These are phyloP conservation scores for Macaca nemestrina DNA, from an alignment of 2,113 vertebrate genomes.

Conservation along the genomic window DNA sequence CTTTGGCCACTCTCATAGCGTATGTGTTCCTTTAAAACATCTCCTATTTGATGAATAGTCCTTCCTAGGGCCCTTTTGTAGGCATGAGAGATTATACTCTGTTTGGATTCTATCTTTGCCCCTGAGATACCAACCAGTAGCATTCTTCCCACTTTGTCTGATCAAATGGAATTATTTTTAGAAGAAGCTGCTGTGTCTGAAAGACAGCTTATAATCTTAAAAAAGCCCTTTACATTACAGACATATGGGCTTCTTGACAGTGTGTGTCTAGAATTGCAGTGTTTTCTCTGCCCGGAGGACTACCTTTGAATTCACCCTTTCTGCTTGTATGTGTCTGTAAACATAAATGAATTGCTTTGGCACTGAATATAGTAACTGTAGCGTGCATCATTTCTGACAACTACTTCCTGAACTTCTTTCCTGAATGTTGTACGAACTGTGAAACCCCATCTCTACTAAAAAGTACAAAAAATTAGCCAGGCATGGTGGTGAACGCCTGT, in stretches of 20 bases:
- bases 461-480: too few relatives aligned
- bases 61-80: neutral
- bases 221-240: conserved; percentile 77
- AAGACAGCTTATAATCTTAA: conserved; percentile 78
- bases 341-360: conserved; percentile 63
- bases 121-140: conserved; percentile 67
- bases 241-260: conserved; percentile 72
- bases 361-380: conserved; percentile 47
- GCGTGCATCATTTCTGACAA: conserved; percentile 53
- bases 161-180: conserved; percentile 80
- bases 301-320: conserved; percentile 68
- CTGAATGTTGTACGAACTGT: neutral
- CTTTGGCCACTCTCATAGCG: neutral
- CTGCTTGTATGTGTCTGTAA: conserved; percentile 55
- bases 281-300: conserved; percentile 63
- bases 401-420: conserved; percentile 67
- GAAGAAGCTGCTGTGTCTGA: conserved; percentile 76
- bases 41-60: neutral
- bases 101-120: conserved; percentile 57
- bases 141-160: conserved; percentile 74
- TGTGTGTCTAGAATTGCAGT: conserved; percentile 52
- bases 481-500: too few relatives aligned
- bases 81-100: neutral
- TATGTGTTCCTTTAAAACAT: neutral
- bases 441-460: too few relatives aligned